Percentiles rank a stretch among this genome's conserved stretches.
These are phyloP conservation scores for Physella acuta DNA, from an alignment of 1,140 invertebrate species.

Conservation along the genomic window DNA sequence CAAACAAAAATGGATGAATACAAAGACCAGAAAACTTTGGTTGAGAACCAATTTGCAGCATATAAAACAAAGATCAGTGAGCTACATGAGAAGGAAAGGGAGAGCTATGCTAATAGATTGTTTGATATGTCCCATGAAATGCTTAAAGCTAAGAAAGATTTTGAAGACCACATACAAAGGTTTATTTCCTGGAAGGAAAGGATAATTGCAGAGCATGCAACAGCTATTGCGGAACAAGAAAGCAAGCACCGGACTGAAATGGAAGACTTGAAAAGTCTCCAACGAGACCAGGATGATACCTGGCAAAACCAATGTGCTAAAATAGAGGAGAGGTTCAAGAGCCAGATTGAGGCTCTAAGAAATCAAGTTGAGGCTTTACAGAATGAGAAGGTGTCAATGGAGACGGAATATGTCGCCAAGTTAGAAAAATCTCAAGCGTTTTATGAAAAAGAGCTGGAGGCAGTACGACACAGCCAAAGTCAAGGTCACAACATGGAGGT, in stretches of 20 bases:
- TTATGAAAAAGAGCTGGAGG: slow-evolving; percentile 58
- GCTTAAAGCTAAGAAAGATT: slow-evolving; percentile 48
- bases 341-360: slow-evolving; percentile 43
- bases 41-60: slow-evolving; percentile 42
- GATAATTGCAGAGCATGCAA: slow-evolving; percentile 43
- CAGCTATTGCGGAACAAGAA: slow-evolving; percentile 45
- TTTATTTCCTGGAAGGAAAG: slow-evolving; percentile 46
- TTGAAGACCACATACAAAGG: slow-evolving; percentile 50
- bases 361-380: slow-evolving; percentile 36
- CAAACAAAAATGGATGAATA: slow-evolving; percentile 32
- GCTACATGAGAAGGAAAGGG: slow-evolving; percentile 43
- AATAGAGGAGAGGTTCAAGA: slow-evolving; percentile 47
- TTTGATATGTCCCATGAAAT: slow-evolving; percentile 52
- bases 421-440: slow-evolving; percentile 54
- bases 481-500: slow-evolving; percentile 37
- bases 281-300: slow-evolving; percentile 39
- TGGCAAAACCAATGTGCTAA: slow-evolving; percentile 45
- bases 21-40: slow-evolving; percentile 30
- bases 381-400: slow-evolving; percentile 43
- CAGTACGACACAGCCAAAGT: slow-evolving; percentile 40
- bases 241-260: slow-evolving; percentile 48
- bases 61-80: slow-evolving; percentile 47
- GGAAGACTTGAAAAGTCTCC: slow-evolving; percentile 40
- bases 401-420: slow-evolving; percentile 55
- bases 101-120: slow-evolving; percentile 49